Evolutionary conservation across 2,797 vertebrate genomes (phyloP), one percentile per base, ranked within the genome.

Genomic region (Malacoctenus gilli): DNA sequence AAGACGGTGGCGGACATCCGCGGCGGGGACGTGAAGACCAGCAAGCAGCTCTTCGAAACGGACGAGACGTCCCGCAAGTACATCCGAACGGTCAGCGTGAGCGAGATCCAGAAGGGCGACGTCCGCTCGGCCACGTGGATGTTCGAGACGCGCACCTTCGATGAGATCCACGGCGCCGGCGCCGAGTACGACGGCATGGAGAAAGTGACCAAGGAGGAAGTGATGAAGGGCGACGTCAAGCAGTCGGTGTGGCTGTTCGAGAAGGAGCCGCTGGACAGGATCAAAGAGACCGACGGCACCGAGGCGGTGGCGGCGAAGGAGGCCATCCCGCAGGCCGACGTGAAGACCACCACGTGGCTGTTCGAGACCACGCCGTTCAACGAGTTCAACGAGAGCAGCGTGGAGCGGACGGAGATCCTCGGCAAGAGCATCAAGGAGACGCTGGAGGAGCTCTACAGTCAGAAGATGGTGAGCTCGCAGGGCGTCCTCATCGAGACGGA

Each of bases 171-270:
- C 8, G 87, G 89, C 8, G 92, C 94, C 35, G 91, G 82, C 2
- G 84, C 79, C 0, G 93, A 93, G 79, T 95, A 93, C 11, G 74
- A 93, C 2, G 88, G 80, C 58, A 91, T 96, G 87, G 92, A 94
- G 65, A 94, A 71, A 43, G 95, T 98, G 37, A 94, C 82, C 48
- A 94, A 91, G 52, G 93, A 98, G 82, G 95, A 97, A 39, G 85
- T 95, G n/a, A 90, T 93, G 75, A 94, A 92, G 89, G 95, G 95
- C 30, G 94, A 95, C 56, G 95, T 98, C 42, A 95, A 93, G 52
- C 92, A 95, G 72, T 94, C 95, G 4, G 91, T 98, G n/a, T 98
- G 95, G 95, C 93, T 97, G 61, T 98, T 98, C 90, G 95, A 97
- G 86, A 95, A 93, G 71, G 90, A 94, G 49, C 91, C 93, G 1